These are phyloP conservation scores for Choloepus hoffmanni DNA, from an alignment of 2,113 vertebrate genomes.

Conservation along the genomic window DNA sequence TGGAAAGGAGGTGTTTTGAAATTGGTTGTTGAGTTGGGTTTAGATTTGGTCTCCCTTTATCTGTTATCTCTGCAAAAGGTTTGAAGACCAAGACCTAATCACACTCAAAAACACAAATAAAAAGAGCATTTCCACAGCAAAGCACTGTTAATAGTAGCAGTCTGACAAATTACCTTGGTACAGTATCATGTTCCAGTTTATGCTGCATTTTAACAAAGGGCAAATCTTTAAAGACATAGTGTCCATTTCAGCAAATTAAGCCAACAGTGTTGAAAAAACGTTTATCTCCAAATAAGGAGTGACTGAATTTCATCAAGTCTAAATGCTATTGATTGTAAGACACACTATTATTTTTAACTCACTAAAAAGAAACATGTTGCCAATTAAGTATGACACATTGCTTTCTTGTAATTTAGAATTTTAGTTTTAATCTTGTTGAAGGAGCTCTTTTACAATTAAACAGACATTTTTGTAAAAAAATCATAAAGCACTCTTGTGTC, in stretches of 20 bases:
- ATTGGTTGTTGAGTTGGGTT: neutral
- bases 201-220: neutral
- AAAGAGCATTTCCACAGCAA: neutral
- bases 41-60: neutral
- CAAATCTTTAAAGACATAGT: neutral
- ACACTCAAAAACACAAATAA: neutral
- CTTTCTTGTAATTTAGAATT: neutral
- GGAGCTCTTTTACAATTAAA: neutral
- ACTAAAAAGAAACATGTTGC: neutral
- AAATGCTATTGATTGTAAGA: neutral
- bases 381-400: neutral
- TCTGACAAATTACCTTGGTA: neutral
- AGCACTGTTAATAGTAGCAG: neutral
- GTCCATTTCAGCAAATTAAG: neutral
- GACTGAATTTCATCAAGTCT: neutral
- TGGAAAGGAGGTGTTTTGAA: neutral
- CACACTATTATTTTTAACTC: neutral
- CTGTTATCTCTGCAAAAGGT: neutral
- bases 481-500: neutral
- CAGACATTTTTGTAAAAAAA: neutral
- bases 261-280: neutral
- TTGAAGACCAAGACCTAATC: neutral
- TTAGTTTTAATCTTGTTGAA: neutral
- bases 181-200: neutral
- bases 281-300: neutral